Base-by-base conservation (phyloP, 2,888 invertebrate species). In the Hylaea fasciaria region DNA sequence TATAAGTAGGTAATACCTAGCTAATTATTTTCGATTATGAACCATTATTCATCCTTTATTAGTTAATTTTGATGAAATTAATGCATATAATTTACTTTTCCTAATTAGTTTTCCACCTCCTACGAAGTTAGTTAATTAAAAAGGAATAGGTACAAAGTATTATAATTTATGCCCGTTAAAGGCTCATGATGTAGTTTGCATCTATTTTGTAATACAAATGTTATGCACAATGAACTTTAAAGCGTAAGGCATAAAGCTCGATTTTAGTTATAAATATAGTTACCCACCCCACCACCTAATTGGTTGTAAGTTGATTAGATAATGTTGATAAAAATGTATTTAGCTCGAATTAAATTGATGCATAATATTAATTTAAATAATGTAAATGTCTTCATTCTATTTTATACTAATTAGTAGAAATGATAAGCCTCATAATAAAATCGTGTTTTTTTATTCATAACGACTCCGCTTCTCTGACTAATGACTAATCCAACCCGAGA, bases 51-150 rank as follows among this genome's bases (percentile, higher is more conserved):
- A 22, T 22, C 22, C 22, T 22, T 22, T 22, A 22, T 37, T 11
- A 37, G 1, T n/a, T 4, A 37, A n/a, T 37, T 12, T 44, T 45
- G n/a, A n/a, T 29, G 9, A 40, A 44, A 43, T 43, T 43, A 60
- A 55, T 17, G 14, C 13, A 16, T 8, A n/a, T 45, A 16, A 35
- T 50, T 40, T 55, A 37, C 12, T 39, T 54, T 54, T 17, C 45
- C 32, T 41, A 54, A 60, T 55, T 50, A 37, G 13, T 13, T 51
- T 28, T 45, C n/a, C 50, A 16, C 55, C 60, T 37, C 60, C 60
- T 45, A 50, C 55, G 50, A 55, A 60, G 60, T 55, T 14, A 41
- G 35, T 48, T 60, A 55, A 55, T 60, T 59, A 54, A 59, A 59
- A 44, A 54, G 22, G n/a, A 40, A 53, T 13, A n/a, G n/a, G n/a